Base-by-base conservation (phyloP, 2,113 vertebrate species). In the Calonectris borealis region DNA sequence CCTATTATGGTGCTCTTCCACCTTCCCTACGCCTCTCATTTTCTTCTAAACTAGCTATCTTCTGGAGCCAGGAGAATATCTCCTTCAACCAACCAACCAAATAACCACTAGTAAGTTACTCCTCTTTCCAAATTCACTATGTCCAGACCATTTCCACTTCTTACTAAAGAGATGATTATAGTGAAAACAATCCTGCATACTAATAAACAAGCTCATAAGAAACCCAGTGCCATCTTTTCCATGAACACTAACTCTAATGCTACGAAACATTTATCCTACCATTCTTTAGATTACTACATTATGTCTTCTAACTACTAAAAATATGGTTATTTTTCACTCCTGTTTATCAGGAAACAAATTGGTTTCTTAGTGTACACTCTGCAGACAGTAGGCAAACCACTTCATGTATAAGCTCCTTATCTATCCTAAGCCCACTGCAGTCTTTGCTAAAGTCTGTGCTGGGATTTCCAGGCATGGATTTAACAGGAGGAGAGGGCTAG, bases 11-110 rank as follows among this genome's bases (percentile, higher is more conserved):
- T 93, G 68, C 94, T 86, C 89, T 95, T 96, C 82, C 38, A 95
- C 94, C 96, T 95, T 93, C 96, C 71, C 82, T 94, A 70, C 15
- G 24, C 68, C 87, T 95, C 86, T 96, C 68, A 95, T 96, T 96
- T 97, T 83, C 87, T 83, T 80, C 84, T 70, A 94, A 97, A 97
- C 84, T 86, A 96, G 88, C 78, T 95, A 85, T 97, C 93, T 96
- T 96, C 84, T 96, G 95, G 91, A 95, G 96, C 70, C 94, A 94
- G 89, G 13, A 95, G 91, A 88, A 8, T 70, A 89, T 58, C 52
- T 90, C 73, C 72, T 75, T 73, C 77, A 82, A 73, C 36, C 80
- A 86, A 55, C 62, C 87, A 78, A 76, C n/a, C 54, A 89, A 75
- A 9, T 83, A 87, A 42, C 73, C 68, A 68, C 80, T 83, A 10